Conservation (phyloP, 1,140 invertebrate species). For the Drosophila parvula region DNA sequence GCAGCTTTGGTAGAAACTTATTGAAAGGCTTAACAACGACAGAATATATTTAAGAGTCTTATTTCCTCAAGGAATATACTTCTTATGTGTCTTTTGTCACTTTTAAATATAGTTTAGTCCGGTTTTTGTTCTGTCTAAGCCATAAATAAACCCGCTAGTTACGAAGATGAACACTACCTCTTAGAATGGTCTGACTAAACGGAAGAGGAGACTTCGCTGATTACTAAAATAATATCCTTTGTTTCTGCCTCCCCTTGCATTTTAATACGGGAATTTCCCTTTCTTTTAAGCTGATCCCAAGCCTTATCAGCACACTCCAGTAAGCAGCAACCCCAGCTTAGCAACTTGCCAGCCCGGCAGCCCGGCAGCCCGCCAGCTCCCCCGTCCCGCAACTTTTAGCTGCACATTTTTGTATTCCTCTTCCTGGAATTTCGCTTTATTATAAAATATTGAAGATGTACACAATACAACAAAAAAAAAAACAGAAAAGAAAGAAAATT, state of each 20-base stretch:
- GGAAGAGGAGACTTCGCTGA: slow-evolving; percentile 12
- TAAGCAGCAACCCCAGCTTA: slow-evolving; percentile 33
- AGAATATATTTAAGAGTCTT: background rate
- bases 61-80: background rate
- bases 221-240: slow-evolving; percentile 27
- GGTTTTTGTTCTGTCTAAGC: background rate
- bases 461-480: slow-evolving; percentile 31
- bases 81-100: too few relatives aligned
- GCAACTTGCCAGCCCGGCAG: slow-evolving; percentile 10
- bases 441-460: slow-evolving; percentile 61
- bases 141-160: background rate
- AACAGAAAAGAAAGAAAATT: slow-evolving; percentile 27
- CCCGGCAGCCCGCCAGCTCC: background rate
- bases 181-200: background rate
- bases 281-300: slow-evolving; percentile 45
- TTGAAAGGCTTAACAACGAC: background rate
- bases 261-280: slow-evolving; percentile 42
- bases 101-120: background rate
- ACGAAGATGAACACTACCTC: too few relatives aligned
- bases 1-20: too few relatives aligned
- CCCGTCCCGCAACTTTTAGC: slow-evolving; percentile 12
- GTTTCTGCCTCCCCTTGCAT: background rate
- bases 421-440: slow-evolving; percentile 56
- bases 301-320: slow-evolving; percentile 67
- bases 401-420: slow-evolving; percentile 53